Evolutionary conservation across 1,140 invertebrate species (phyloP).

Genomic region (Euschistus heros): DNA sequence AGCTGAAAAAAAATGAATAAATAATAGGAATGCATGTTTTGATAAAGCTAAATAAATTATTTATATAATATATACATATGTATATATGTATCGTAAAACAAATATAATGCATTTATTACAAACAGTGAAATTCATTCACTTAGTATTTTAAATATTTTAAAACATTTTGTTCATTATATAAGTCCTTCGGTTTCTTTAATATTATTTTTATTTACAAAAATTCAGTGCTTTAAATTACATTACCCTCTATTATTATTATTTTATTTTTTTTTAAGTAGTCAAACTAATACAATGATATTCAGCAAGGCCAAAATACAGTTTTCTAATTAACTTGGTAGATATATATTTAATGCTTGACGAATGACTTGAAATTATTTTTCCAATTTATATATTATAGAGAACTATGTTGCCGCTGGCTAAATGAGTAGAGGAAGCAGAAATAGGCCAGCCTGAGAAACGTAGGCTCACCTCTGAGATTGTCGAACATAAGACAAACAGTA

Average conservation of each 20-base stretch:
- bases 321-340: slow-evolving; percentile 3
- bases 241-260: neutral
- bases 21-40: neutral
- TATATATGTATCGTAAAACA: neutral
- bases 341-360: neutral
- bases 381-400: slow-evolving; percentile 3
- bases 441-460: neutral
- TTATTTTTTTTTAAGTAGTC: slow-evolving; percentile 5
- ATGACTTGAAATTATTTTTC: slow-evolving; percentile 1
- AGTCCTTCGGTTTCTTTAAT: slow-evolving; percentile 13
- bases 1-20: neutral
- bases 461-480: neutral
- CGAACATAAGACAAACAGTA: neutral
- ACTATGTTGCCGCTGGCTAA: slow-evolving; percentile 2
- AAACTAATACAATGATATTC: neutral
- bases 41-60: slow-evolving; percentile 10
- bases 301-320: slow-evolving; percentile 17
- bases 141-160: neutral
- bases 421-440: slow-evolving; percentile 6
- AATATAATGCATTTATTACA: slow-evolving; percentile 7
- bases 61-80: neutral
- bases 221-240: slow-evolving; percentile 22
- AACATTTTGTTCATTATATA: neutral
- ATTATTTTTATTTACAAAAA: slow-evolving; percentile 20
- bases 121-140: neutral